phyloP scores from a whole-genome alignment of 2,888 invertebrate species.

The Eustalomyia histrio region DNA sequence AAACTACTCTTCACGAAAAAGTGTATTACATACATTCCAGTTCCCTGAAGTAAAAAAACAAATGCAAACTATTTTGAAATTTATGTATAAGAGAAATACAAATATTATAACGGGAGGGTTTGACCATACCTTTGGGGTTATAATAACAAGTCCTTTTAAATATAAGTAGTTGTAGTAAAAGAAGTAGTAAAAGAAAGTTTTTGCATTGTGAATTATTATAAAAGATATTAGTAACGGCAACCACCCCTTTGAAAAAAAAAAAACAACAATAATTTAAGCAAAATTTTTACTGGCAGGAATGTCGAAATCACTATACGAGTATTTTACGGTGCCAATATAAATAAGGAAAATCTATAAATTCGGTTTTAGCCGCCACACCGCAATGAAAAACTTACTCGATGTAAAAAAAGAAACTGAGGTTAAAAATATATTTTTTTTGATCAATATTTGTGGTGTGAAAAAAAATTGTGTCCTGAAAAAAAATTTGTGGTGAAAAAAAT shows the following conservation, averaged over 20 bases:
- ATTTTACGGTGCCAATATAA: too few species aligned
- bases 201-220: neutral
- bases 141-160: slow-evolving; percentile 47
- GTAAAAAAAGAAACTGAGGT: too few species aligned
- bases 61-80: slow-evolving; percentile 52
- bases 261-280: neutral
- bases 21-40: neutral
- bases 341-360: too few species aligned
- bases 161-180: slow-evolving; percentile 10
- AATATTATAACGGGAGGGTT: slow-evolving; percentile 55
- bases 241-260: neutral
- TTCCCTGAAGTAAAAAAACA: slow-evolving; percentile 43
- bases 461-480: too few species aligned
- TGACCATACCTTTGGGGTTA: slow-evolving; percentile 59
- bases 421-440: too few species aligned
- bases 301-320: too few species aligned
- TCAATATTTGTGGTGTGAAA: too few species aligned
- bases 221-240: slow-evolving; percentile 7
- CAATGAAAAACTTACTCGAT: too few species aligned
- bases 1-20: neutral
- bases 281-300: too few species aligned
- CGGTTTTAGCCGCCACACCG: too few species aligned
- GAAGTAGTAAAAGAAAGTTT: neutral
- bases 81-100: slow-evolving; percentile 41
- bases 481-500: too few species aligned